Percentiles rank a stretch among this genome's conserved stretches.
phyloP scores from a whole-genome alignment of 2,113 vertebrate genomes.

The Cynopterus brachyotis region DNA sequence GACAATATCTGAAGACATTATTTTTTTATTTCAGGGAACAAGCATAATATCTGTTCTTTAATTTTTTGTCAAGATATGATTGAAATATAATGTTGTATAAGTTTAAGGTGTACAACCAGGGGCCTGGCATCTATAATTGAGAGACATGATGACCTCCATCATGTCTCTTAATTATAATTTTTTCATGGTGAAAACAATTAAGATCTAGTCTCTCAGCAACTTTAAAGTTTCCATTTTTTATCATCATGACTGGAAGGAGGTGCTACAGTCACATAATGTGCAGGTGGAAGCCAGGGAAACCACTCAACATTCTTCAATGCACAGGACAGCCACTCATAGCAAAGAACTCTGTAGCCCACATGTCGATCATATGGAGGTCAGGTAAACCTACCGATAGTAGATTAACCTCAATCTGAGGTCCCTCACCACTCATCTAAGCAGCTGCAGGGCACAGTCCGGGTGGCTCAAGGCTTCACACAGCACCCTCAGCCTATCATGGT shows the following conservation, averaged over 20 bases:
- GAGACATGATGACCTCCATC: background rate
- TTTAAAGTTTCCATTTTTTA: background rate
- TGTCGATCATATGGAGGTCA: accelerated
- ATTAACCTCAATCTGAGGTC: background rate
- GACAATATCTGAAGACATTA: background rate
- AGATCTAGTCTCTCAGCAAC: background rate
- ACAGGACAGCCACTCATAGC: background rate
- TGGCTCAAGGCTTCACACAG: background rate
- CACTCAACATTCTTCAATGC: no score
- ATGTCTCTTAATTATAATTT: background rate
- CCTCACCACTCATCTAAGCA: background rate
- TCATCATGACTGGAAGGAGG: no score
- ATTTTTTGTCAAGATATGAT: background rate
- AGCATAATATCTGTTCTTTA: background rate
- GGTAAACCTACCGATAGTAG: accelerated
- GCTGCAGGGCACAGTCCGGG: background rate
- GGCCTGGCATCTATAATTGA: no score
- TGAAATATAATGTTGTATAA: background rate
- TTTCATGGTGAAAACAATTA: background rate
- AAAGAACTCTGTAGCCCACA: background rate
- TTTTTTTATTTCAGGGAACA: background rate
- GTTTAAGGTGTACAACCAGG: no score
- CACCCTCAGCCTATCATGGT: background rate
- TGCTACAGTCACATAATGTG: accelerated
- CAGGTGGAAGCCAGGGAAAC: background rate